phyloP scores from a whole-genome alignment of 2,888 invertebrate genomes.

The Scaeva pyrastri region DNA sequence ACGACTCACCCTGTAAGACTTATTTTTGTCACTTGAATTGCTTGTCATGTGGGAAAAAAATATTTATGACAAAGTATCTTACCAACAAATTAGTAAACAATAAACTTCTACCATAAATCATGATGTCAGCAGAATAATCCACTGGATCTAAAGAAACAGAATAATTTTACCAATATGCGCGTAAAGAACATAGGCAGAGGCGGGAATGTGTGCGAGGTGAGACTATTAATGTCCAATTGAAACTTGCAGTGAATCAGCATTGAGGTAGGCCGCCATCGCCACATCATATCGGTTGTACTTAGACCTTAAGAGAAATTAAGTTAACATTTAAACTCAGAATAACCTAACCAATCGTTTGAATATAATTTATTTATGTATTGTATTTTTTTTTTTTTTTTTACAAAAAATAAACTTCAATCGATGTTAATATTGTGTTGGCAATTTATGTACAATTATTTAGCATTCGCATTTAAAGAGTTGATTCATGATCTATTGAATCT shows the following conservation, averaged over 20 bases:
- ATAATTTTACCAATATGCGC: slow-evolving; percentile 4
- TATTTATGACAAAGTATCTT: slow-evolving; percentile 9
- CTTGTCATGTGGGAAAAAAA: not conserved
- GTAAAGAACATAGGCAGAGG: slow-evolving; percentile 26
- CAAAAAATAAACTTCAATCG: slow-evolving; percentile 6
- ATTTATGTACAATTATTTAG: slow-evolving; percentile 34
- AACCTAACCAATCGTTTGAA: slow-evolving; percentile 27
- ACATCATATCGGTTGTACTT: not conserved
- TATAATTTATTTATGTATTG: slow-evolving; percentile 23
- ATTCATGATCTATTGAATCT: slow-evolving; percentile 49
- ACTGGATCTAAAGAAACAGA: slow-evolving; percentile 15
- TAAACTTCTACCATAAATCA: slow-evolving; percentile 13
- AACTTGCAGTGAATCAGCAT: slow-evolving; percentile 52
- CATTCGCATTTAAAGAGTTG: slow-evolving; percentile 25
- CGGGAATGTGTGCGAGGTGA: not conserved
- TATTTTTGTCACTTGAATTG: not conserved
- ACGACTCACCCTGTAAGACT: too few species aligned
- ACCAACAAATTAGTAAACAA: slow-evolving; percentile 17
- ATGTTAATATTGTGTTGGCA: slow-evolving; percentile 15
- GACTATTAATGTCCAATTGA: slow-evolving; percentile 32
- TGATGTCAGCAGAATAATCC: slow-evolving; percentile 29
- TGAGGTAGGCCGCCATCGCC: not conserved
- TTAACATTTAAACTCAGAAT: slow-evolving; percentile 47
- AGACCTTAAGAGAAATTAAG: slow-evolving; percentile 21
- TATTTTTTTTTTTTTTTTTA: not conserved